These are phyloP conservation scores for Formica selysi DNA, from an alignment of 1,140 invertebrate genomes.

Conservation along the genomic window DNA sequence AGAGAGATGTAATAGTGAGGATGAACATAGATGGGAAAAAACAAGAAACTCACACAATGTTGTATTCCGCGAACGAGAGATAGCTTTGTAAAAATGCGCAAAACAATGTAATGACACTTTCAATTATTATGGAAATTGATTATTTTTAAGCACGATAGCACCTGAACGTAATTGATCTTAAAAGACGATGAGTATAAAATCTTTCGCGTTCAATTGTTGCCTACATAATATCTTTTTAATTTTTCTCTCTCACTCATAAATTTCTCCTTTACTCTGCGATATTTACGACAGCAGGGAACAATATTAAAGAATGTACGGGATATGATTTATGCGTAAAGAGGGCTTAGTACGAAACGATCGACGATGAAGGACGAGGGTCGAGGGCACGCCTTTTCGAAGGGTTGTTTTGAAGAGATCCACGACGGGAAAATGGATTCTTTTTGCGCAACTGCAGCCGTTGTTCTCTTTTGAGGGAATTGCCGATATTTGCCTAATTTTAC, in stretches of 20 bases:
- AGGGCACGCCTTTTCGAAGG: constrained; percentile 25
- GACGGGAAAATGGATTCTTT: constrained; percentile 35
- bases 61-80: constrained; percentile 8
- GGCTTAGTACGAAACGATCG: constrained; percentile 12
- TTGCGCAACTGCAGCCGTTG: constrained; percentile 31
- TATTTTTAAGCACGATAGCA: background rate
- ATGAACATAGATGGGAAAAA: constrained; percentile 6
- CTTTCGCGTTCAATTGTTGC: constrained; percentile 14
- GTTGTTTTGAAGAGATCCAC: constrained; percentile 15
- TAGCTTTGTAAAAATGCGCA: constrained; percentile 36
- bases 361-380: constrained; percentile 43
- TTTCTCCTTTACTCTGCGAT: constrained; percentile 6
- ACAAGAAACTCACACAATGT: constrained; percentile 16
- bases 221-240: background rate
- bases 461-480: constrained; percentile 5
- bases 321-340: constrained; percentile 50
- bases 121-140: constrained; percentile 47
- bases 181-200: background rate
- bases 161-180: background rate
- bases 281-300: constrained; percentile 20
- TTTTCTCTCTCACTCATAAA: background rate
- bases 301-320: background rate
- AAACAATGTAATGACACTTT: constrained; percentile 11
- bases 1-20: constrained; percentile 1
- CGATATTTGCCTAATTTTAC: constrained; percentile 58